phyloP scores from a whole-genome alignment of 2,888 invertebrate species.

The Pemphredon lugubris region DNA sequence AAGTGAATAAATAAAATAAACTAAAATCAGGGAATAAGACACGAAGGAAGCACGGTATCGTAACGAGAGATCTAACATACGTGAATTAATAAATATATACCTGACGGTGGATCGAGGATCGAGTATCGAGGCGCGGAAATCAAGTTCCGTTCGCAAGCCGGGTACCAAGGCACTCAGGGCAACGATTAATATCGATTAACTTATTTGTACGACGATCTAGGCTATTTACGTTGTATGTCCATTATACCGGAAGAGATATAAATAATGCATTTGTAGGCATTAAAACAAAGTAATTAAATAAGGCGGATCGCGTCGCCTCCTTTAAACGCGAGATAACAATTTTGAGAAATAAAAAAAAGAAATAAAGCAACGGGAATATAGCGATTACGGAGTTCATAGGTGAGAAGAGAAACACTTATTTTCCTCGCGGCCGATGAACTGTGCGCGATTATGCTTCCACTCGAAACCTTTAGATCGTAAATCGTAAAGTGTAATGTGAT shows the following conservation, averaged over 20 bases:
- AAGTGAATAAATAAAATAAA: not conserved
- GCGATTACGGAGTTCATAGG: conserved; percentile 42
- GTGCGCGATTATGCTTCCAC: conserved; percentile 20
- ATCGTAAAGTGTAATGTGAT: too few relatives aligned
- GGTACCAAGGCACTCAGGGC: conserved; percentile 77
- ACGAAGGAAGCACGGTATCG: not conserved
- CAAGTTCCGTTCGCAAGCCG: conserved; percentile 68
- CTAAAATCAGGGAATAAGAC: not conserved
- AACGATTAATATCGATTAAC: conserved; percentile 74
- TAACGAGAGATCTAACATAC: conserved; percentile 13
- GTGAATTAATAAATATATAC: conserved; percentile 31
- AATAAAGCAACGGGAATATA: conserved; percentile 23
- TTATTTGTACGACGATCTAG: conserved; percentile 74
- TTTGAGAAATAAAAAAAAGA: conserved; percentile 31
- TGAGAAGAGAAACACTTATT: conserved; percentile 22
- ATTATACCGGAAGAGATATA: conserved; percentile 56
- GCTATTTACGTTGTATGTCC: conserved; percentile 70
- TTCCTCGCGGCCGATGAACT: conserved; percentile 18
- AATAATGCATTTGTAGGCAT: conserved; percentile 54
- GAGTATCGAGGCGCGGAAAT: conserved; percentile 49
- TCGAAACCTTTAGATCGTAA: not conserved
- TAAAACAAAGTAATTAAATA: conserved; percentile 48
- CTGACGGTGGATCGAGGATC: conserved; percentile 31
- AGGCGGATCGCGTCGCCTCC: conserved; percentile 37
- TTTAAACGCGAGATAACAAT: conserved; percentile 39